A percentile compares a stretch with the other conserved stretches of the same genome.
These are phyloP conservation scores for Lasioglossum vierecki DNA, from an alignment of 2,888 invertebrate genomes.

Conservation along the genomic window DNA sequence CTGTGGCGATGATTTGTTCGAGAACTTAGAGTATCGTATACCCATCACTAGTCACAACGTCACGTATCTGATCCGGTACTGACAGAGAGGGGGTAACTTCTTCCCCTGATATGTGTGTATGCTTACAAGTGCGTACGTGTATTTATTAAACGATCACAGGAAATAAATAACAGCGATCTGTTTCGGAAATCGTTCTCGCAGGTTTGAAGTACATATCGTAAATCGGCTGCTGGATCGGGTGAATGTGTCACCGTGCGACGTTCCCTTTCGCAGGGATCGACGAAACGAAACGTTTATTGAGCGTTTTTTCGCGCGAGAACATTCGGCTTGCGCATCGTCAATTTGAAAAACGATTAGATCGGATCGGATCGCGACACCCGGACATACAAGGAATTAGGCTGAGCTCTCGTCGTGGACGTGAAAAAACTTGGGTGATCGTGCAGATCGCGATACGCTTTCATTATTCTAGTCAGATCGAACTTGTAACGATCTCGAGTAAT, in stretches of 20 bases:
- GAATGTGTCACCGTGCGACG: neutral
- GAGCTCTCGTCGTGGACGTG: neutral
- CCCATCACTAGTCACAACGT: no score
- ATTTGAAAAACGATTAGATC: neutral
- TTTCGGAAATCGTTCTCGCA: neutral
- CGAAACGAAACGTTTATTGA: neutral
- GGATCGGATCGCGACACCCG: constrained; percentile 6
- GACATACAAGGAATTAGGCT: neutral
- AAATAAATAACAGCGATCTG: constrained; percentile 1
- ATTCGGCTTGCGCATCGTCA: constrained; percentile 2
- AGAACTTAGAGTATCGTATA: no score
- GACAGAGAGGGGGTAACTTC: no score
- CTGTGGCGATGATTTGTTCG: no score
- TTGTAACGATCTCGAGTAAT: neutral
- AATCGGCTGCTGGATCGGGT: neutral
- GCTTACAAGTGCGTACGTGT: neutral
- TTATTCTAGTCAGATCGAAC: neutral
- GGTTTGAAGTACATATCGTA: neutral
- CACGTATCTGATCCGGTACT: no score
- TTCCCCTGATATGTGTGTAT: neutral
- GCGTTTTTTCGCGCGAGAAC: neutral
- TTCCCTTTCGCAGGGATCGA: neutral
- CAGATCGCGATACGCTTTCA: neutral
- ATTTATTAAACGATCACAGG: neutral
- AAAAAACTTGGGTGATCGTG: neutral